Percentiles rank a stretch among this genome's conserved stretches.
These are phyloP conservation scores for Eupsilia transversa DNA, from an alignment of 2,888 invertebrate species.

Conservation along the genomic window DNA sequence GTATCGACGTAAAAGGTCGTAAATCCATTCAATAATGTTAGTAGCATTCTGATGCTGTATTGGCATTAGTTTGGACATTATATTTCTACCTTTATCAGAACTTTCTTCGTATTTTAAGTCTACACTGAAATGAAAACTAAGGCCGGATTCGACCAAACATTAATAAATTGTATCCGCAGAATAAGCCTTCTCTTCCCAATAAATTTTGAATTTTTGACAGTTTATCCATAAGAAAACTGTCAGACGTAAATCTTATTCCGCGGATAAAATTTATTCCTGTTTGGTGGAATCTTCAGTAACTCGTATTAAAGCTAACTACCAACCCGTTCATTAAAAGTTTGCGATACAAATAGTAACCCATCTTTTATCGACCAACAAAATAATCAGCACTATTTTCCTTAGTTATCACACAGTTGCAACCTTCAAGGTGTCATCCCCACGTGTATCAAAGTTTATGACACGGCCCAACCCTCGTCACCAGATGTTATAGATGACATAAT, in stretches of 20 bases:
- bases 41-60: not conserved
- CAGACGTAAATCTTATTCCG: too few relatives aligned
- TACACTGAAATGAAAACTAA: not conserved
- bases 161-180: too few relatives aligned
- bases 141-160: too few relatives aligned
- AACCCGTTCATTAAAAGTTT: not conserved
- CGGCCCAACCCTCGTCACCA: conserved; percentile 81
- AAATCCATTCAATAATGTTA: not conserved
- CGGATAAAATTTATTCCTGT: too few relatives aligned
- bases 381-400: conserved; percentile 45
- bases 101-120: not conserved
- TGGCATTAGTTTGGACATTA: not conserved
- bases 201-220: too few relatives aligned
- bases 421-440: conserved; percentile 69
- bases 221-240: too few relatives aligned
- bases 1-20: not conserved
- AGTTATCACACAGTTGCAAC: conserved; percentile 44
- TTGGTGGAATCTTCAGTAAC: too few relatives aligned
- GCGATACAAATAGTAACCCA: not conserved
- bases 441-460: conserved; percentile 78
- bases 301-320: too few relatives aligned
- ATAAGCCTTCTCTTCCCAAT: too few relatives aligned
- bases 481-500: conserved; percentile 73
- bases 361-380: conserved; percentile 23
- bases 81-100: not conserved